Evolutionary conservation across 2,113 vertebrate species (phyloP), one percentile per base, ranked within the genome.

Genomic region (Haemorhous mexicanus): DNA sequence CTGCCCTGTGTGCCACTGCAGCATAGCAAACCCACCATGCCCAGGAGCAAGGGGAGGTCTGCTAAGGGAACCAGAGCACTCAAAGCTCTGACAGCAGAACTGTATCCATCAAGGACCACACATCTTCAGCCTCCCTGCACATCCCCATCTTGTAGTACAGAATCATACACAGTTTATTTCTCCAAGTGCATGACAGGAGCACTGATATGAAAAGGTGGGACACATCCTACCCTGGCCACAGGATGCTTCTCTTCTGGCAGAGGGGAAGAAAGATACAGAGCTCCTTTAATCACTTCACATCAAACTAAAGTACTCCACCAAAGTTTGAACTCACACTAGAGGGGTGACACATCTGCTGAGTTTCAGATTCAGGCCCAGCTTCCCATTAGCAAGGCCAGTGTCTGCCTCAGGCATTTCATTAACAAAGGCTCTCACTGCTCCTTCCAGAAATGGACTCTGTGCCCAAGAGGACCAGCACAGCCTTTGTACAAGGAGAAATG

Each of bases 251-350:
- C 28, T 77, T 93, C 88, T 77, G 67, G 78, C 55, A 77, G 46
- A 79, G 13, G 19, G 9, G 30, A 88, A 50, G 18, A 77, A 92
- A 94, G 84, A 59, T 55, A 43, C 79, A 63, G 50, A 83, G 63
- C 18, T 80, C 72, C 72, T 84, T 82, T 70, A 88, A 84, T 70
- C 32, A 83, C 28, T 82, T 94, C 18, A 7, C 8, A 61, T 95
- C 41, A 56, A 44, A 84, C 87, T 64, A 75, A 93, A 81, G 32
- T 37, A 72, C 56, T 95, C 61, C 47, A 78, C 87, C 80, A 86
- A 86, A 72, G 64, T 63, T 16, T 72, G 84, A 96, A 44, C 64
- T 74, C 73, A 18, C 52, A 61, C 33, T 23, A 18, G 61, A 93
- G 56, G 10, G 13, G 52, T 59, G 37, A 35, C 56, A 74, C 35